Percentiles rank a stretch among this genome's conserved stretches.
phyloP scores from a whole-genome alignment of 2,113 vertebrate genomes.

The Pelobates fuscus region DNA sequence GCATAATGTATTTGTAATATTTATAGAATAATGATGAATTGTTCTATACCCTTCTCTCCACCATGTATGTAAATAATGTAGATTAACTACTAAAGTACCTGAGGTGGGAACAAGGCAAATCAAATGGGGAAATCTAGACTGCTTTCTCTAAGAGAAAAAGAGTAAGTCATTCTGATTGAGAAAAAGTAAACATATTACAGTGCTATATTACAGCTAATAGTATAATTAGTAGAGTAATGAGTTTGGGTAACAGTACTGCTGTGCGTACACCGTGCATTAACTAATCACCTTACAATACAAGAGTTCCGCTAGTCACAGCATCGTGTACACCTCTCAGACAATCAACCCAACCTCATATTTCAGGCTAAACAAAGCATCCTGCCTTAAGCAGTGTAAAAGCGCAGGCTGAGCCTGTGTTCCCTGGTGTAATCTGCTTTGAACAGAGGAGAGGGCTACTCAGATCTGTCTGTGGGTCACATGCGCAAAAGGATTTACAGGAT shows the following conservation, averaged over 20 bases:
- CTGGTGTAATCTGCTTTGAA: conserved; percentile 35
- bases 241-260: background rate
- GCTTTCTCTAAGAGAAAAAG: no score
- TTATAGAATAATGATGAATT: no score
- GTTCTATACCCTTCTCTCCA: no score
- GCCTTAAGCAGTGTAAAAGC: conserved; percentile 29
- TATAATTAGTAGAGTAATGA: conserved; percentile 1
- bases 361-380: conserved; percentile 37
- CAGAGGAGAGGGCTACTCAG: conserved; percentile 15
- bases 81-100: no score
- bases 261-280: conserved; percentile 3
- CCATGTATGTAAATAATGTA: no score
- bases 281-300: conserved; percentile 11
- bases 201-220: background rate
- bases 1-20: no score
- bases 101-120: no score
- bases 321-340: conserved; percentile 2
- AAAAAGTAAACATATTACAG: no score
- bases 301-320: conserved; percentile 7
- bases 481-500: conserved; percentile 47
- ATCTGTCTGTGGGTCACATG: conserved; percentile 44
- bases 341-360: conserved; percentile 3
- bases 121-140: no score
- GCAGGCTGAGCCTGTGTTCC: conserved; percentile 23
- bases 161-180: no score